Percentiles rank a stretch among this genome's conserved stretches.
These are phyloP conservation scores for Nothobranchius furzeri DNA, from an alignment of 2,113 vertebrate species.

Conservation along the genomic window DNA sequence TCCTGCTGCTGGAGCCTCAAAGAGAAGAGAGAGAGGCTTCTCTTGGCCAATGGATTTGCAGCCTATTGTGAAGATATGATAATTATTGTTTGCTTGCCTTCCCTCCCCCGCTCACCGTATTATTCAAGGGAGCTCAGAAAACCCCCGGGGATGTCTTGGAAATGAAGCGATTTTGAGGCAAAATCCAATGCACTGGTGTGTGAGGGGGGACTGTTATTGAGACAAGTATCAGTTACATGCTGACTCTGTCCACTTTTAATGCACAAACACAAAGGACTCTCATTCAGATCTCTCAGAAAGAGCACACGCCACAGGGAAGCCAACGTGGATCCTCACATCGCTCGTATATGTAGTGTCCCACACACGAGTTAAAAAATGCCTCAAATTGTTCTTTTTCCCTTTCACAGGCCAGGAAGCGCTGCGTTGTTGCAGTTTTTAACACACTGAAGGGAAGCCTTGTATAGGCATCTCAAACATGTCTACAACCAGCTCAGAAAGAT, in stretches of 20 bases:
- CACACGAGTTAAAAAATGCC: conserved; percentile 10
- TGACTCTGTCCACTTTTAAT: conserved; percentile 66
- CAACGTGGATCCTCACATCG: conserved; percentile 41
- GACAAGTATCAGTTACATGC: conserved; percentile 77
- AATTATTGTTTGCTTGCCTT: conserved; percentile 79
- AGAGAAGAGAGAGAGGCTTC: conserved; percentile 23
- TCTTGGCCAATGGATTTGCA: conserved; percentile 70
- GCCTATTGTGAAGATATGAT: conserved; percentile 82
- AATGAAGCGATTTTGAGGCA: conserved; percentile 74
- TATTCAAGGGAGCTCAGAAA: conserved; percentile 72
- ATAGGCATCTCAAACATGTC: no score
- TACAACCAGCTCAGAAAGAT: no score
- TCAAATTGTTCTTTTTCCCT: no score
- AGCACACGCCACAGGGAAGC: conserved; percentile 47
- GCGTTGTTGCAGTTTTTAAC: no score
- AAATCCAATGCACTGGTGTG: conserved; percentile 68
- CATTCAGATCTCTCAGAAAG: conserved; percentile 56
- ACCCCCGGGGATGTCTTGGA: conserved; percentile 75
- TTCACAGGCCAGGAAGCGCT: no score
- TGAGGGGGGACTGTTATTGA: conserved; percentile 74
- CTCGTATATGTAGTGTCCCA: no score
- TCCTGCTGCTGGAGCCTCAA: conserved; percentile 33
- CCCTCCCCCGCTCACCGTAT: conserved; percentile 72
- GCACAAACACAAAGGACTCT: conserved; percentile 59
- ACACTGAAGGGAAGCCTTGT: no score